phyloP scores from a whole-genome alignment of 2,113 vertebrate species.

The Phoxinus phoxinus region DNA sequence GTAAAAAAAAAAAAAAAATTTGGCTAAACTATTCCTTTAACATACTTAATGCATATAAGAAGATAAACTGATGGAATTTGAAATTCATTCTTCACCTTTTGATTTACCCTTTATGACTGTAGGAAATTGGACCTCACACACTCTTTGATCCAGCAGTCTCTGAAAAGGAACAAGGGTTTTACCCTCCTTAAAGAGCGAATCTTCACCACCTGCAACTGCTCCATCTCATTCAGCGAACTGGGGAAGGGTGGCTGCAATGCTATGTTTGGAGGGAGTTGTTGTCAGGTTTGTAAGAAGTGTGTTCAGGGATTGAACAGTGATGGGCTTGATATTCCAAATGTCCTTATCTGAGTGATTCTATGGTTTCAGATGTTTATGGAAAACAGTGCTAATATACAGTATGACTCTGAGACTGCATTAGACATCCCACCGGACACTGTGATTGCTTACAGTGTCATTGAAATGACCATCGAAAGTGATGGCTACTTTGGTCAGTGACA shows the following conservation, averaged over 20 bases:
- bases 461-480: slow-evolving; percentile 80
- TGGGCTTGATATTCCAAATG: background rate
- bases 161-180: slow-evolving; percentile 76
- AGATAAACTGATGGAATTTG: background rate
- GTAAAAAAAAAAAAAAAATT: too few species aligned
- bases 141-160: slow-evolving; percentile 79
- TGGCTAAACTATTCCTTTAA: background rate
- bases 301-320: background rate
- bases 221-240: slow-evolving; percentile 70
- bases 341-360: background rate
- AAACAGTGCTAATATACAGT: slow-evolving; percentile 70
- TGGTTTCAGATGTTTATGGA: slow-evolving; percentile 74
- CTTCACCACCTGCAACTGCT: slow-evolving; percentile 81
- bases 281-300: slow-evolving; percentile 7
- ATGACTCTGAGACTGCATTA: slow-evolving; percentile 77
- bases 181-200: slow-evolving; percentile 87
- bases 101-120: background rate
- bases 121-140: slow-evolving; percentile 81
- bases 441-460: slow-evolving; percentile 85
- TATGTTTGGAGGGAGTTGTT: slow-evolving; percentile 58
- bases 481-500: slow-evolving; percentile 85
- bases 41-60: background rate
- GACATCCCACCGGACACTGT: slow-evolving; percentile 85
- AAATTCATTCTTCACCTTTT: background rate
- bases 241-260: slow-evolving; percentile 73